A percentile compares a stretch with the other conserved stretches of the same genome.
phyloP scores from a whole-genome alignment of 2,888 invertebrate species.

The Acrocyrtus sp. region DNA sequence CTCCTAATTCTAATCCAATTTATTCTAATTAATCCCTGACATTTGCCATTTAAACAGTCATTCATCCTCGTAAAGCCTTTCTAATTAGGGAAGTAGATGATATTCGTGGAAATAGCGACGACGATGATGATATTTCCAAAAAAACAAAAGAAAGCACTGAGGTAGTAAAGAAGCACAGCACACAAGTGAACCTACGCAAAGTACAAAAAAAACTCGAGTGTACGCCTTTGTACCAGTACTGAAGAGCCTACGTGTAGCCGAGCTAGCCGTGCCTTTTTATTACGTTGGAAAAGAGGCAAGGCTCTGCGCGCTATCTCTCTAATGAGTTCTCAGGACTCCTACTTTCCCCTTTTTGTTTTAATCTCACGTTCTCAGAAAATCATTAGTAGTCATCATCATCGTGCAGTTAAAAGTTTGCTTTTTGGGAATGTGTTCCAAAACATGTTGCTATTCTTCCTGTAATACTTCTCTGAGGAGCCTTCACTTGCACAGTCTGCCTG shows the following conservation, averaged over 20 bases:
- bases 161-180: conserved; percentile 3
- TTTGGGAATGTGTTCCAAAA: no score
- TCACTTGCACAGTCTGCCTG: no score
- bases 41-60: conserved; percentile 52
- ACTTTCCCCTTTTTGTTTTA: conserved; percentile 25
- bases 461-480: no score
- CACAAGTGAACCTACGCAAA: conserved; percentile 4
- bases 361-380: conserved; percentile 35
- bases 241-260: no score
- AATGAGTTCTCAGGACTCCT: conserved; percentile 37
- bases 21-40: conserved; percentile 59
- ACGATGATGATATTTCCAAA: no score
- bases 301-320: conserved; percentile 42
- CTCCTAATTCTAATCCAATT: conserved; percentile 54
- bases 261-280: not conserved
- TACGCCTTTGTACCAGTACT: no score
- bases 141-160: no score
- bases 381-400: conserved; percentile 19
- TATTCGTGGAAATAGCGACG: conserved; percentile 30
- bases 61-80: conserved; percentile 46
- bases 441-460: no score
- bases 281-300: conserved; percentile 10
- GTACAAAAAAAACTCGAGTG: no score
- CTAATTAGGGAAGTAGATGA: conserved; percentile 36
- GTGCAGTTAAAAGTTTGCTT: no score